Evolutionary conservation across 2,113 vertebrate genomes (phyloP).

Genomic region (Hepsetus odoe): DNA sequence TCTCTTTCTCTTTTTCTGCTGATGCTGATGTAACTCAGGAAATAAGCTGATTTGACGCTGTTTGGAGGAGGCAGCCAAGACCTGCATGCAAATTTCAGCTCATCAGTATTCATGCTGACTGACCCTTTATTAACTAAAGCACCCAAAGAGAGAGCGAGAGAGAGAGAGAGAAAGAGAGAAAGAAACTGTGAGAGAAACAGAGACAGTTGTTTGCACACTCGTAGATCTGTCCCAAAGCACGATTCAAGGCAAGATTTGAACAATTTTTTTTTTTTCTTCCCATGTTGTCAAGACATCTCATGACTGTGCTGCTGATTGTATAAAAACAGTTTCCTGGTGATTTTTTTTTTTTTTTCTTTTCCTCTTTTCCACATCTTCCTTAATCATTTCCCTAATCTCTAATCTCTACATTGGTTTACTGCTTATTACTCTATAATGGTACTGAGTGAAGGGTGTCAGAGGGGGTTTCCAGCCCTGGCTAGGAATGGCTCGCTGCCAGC

Average conservation of each 20-base stretch:
- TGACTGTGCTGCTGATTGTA: neutral
- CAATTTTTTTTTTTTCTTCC: neutral
- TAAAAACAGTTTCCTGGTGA: neutral
- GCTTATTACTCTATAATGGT: neutral
- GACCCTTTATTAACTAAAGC: conserved; percentile 55
- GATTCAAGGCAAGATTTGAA: neutral
- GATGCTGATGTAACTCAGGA: conserved; percentile 68
- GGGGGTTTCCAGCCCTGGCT: neutral
- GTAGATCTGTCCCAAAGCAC: neutral
- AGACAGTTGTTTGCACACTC: neutral
- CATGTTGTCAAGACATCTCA: neutral
- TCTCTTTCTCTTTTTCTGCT: conserved; percentile 58
- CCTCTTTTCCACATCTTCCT: neutral
- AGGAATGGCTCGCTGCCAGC: neutral
- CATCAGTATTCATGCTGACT: conserved; percentile 59
- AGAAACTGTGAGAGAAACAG: conserved; percentile 21
- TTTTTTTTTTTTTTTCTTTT: no score
- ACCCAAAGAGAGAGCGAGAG: conserved; percentile 3
- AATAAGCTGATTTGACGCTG: conserved; percentile 60
- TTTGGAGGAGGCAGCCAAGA: conserved; percentile 46
- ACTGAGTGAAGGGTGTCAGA: neutral
- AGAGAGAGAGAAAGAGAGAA: conserved; percentile 17
- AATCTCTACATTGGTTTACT: neutral
- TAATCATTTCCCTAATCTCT: neutral
- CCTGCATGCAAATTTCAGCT: conserved; percentile 64